phyloP scores from a whole-genome alignment of 2,888 invertebrate species.

The Scaptomyza flava region DNA sequence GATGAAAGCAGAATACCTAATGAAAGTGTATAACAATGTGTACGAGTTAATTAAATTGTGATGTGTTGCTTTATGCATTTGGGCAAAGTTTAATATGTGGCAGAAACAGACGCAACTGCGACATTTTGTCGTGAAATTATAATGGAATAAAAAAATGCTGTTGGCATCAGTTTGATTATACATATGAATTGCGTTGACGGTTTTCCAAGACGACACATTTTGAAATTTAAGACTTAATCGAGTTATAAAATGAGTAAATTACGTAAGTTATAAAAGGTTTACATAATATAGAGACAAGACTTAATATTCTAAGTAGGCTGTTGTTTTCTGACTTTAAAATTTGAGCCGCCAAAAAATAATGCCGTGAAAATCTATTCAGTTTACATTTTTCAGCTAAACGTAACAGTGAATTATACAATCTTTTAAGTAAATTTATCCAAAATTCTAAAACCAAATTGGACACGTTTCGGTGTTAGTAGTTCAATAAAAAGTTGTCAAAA shows the following conservation, averaged over 20 bases:
- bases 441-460: constrained; percentile 14
- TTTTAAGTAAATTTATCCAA: constrained; percentile 17
- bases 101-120: constrained; percentile 28
- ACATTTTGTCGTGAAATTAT: constrained; percentile 50
- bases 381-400: constrained; percentile 4
- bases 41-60: constrained; percentile 6
- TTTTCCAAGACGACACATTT: background rate
- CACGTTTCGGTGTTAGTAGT: background rate
- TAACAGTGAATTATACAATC: background rate
- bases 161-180: constrained; percentile 29
- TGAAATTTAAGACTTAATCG: constrained; percentile 4
- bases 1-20: background rate
- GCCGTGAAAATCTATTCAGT: constrained; percentile 18
- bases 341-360: background rate
- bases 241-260: background rate
- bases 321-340: background rate
- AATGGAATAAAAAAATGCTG: constrained; percentile 35
- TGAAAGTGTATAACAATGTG: background rate
- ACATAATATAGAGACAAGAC: background rate
- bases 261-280: background rate
- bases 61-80: constrained; percentile 8
- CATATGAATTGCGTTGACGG: background rate
- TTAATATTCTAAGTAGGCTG: constrained; percentile 29
- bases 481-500: constrained; percentile 13
- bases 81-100: background rate